Evolutionary conservation across 2,888 invertebrate species (phyloP).

Genomic region (Luperina testacea): DNA sequence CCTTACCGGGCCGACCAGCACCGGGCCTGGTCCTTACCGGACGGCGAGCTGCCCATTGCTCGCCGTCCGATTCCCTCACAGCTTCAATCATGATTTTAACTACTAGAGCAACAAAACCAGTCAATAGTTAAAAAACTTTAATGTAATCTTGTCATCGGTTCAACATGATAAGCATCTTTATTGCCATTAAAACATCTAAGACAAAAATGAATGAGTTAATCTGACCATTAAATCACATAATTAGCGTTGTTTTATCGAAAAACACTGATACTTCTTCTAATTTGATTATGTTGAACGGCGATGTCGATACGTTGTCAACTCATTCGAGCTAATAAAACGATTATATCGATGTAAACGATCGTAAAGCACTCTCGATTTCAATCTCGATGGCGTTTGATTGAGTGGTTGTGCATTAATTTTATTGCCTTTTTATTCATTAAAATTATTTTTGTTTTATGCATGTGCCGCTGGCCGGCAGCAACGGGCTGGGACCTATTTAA

Average conservation of each 20-base stretch:
- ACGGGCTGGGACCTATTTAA: neutral
- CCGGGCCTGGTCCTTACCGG: too few relatives aligned
- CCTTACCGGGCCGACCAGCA: too few relatives aligned
- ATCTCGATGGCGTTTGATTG: conserved; percentile 7
- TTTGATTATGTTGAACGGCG: neutral
- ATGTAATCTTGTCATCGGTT: neutral
- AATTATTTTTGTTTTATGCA: neutral
- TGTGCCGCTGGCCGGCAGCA: neutral
- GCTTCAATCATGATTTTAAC: too few relatives aligned
- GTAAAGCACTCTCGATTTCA: conserved; percentile 47
- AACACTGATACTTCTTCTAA: neutral
- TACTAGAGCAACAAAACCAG: too few relatives aligned
- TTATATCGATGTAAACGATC: conserved; percentile 5
- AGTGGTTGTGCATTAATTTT: conserved; percentile 15
- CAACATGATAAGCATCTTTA: conserved; percentile 8
- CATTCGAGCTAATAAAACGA: conserved; percentile 20
- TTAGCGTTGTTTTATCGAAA: neutral
- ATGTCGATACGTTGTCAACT: conserved; percentile 13
- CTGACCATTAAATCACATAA: conserved; percentile 22
- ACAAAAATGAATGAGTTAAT: conserved; percentile 13
- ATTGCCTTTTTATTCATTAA: conserved; percentile 23
- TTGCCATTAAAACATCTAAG: conserved; percentile 6
- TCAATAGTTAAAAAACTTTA: neutral
- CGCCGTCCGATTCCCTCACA: too few relatives aligned
- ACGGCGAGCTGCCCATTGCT: too few relatives aligned